Evolutionary conservation across 2,888 invertebrate species (phyloP).

Genomic region (Xylocampa areola): DNA sequence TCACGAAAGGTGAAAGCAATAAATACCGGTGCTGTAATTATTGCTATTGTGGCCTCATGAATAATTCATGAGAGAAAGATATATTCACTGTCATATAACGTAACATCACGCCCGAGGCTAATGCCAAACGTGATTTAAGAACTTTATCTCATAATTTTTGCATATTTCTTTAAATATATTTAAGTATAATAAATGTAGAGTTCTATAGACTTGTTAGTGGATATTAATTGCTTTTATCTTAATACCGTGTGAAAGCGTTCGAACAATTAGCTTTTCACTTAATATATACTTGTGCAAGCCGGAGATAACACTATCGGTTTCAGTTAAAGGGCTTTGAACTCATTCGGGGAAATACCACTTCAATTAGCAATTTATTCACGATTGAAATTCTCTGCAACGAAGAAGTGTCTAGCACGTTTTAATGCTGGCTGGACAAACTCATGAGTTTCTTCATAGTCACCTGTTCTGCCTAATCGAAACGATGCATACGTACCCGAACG

Average conservation of each 20-base stretch:
- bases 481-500: slow-evolving; percentile 10
- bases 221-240: slow-evolving; percentile 19
- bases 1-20: slow-evolving; percentile 79
- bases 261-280: not conserved
- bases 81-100: slow-evolving; percentile 71
- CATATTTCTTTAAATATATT: slow-evolving; percentile 5
- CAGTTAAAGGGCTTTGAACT: not conserved
- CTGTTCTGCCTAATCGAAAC: slow-evolving; percentile 18
- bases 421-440: not conserved
- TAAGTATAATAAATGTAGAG: no score
- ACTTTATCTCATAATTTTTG: slow-evolving; percentile 24
- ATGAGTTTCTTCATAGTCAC: slow-evolving; percentile 12
- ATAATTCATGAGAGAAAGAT: slow-evolving; percentile 79
- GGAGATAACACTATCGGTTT: not conserved
- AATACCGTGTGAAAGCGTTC: not conserved
- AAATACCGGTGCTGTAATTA: slow-evolving; percentile 76
- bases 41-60: slow-evolving; percentile 79
- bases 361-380: not conserved
- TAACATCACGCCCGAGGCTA: slow-evolving; percentile 63
- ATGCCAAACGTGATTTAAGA: slow-evolving; percentile 41
- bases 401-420: not conserved
- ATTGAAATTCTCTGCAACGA: not conserved
- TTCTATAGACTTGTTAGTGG: slow-evolving; percentile 8
- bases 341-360: not conserved
- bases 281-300: not conserved